phyloP scores from a whole-genome alignment of 92 coral and sea anemone species.

The Meandrina meandrites region DNA sequence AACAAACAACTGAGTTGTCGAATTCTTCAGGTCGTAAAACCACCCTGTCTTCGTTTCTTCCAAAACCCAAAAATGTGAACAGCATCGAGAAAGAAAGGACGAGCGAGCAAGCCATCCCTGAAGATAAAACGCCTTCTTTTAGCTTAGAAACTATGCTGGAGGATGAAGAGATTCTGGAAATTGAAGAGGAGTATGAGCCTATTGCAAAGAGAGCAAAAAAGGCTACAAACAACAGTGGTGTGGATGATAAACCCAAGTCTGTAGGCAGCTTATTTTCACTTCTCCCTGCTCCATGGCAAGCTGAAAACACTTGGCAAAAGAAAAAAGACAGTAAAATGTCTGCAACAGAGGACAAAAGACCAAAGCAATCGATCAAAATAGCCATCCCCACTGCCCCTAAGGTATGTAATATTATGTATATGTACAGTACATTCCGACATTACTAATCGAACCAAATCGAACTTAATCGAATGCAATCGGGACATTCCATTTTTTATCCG shows the following conservation, averaged over 20 bases:
- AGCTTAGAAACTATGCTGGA: slow-evolving; percentile 12
- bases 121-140: neutral
- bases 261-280: slow-evolving; percentile 92
- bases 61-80: slow-evolving; percentile 46
- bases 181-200: slow-evolving; percentile 82
- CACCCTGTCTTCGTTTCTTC: slow-evolving; percentile 51
- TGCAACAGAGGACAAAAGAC: neutral
- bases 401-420: slow-evolving; percentile 52
- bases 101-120: neutral
- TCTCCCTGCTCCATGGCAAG: slow-evolving; percentile 88
- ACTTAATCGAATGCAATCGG: neutral
- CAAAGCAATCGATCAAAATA: slow-evolving; percentile 80
- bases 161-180: slow-evolving; percentile 75
- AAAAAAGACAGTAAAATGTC: slow-evolving; percentile 27
- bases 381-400: slow-evolving; percentile 68
- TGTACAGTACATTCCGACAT: neutral
- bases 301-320: slow-evolving; percentile 52
- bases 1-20: slow-evolving; percentile 6
- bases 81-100: neutral
- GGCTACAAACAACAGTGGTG: slow-evolving; percentile 1
- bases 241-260: slow-evolving; percentile 65
- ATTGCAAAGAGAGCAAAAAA: slow-evolving; percentile 53
- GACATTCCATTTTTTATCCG: no score
- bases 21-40: slow-evolving; percentile 10
- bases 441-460: neutral